A percentile compares a stretch with the other conserved stretches of the same genome.
These are phyloP conservation scores for Diadophis punctatus DNA, from an alignment of 2,113 vertebrate species.

Conservation along the genomic window DNA sequence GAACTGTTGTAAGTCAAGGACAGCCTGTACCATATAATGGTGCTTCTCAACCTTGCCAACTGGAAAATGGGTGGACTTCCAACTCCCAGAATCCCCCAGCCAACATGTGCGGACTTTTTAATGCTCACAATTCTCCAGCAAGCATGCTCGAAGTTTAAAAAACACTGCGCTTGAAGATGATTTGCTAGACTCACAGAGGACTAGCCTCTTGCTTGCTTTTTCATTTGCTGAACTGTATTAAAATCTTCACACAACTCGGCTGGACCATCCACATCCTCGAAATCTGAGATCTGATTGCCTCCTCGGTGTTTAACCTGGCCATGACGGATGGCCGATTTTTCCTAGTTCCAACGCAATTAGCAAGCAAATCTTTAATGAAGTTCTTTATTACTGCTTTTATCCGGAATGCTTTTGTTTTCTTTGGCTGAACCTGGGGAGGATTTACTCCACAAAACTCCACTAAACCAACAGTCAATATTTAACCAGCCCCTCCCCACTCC, in stretches of 20 bases:
- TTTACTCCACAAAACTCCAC: neutral
- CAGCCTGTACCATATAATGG: no score
- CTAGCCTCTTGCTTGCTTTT: neutral
- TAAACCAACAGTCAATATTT: neutral
- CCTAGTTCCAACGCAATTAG: neutral
- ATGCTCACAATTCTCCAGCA: neutral
- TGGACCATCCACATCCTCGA: neutral
- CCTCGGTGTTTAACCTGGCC: no score
- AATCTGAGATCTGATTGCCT: neutral
- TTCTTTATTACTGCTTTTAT: neutral
- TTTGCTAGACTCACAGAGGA: neutral
- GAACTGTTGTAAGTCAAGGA: no score
- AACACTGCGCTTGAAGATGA: neutral
- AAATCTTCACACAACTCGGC: neutral
- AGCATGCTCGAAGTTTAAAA: neutral
- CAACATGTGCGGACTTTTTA: no score
- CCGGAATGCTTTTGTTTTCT: neutral
- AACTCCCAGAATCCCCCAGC: no score
- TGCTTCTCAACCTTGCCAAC: no score
- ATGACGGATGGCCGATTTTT: no score
- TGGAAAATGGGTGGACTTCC: no score
- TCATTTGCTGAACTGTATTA: neutral
- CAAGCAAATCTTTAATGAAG: neutral
- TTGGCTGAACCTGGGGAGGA: conserved; percentile 10
- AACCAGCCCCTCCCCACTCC: neutral